Evolutionary conservation across 2,113 vertebrate species (phyloP).

Genomic region (Muntiacus reevesi): DNA sequence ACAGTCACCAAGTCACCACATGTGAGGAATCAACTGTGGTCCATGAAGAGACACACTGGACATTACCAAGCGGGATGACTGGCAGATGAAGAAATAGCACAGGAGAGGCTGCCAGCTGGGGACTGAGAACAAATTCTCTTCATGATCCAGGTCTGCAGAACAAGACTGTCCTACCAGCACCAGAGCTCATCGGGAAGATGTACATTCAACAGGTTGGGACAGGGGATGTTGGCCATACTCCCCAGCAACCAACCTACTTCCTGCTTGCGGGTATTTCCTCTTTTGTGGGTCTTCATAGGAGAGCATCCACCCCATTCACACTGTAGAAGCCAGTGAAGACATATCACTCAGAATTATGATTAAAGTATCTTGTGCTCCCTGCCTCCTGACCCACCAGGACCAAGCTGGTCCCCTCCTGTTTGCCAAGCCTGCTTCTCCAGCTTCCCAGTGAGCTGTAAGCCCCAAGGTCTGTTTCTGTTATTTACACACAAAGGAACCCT

Average conservation of each 20-base stretch:
- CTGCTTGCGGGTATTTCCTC: background rate
- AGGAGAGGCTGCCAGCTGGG: background rate
- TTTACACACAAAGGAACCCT: background rate
- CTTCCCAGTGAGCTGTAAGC: background rate
- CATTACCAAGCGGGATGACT: background rate
- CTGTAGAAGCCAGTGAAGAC: background rate
- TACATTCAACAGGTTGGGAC: background rate
- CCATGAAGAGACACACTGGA: background rate
- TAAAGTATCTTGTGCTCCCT: background rate
- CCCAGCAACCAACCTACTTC: too few species aligned
- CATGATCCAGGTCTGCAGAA: background rate
- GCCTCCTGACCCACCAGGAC: background rate
- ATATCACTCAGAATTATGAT: background rate
- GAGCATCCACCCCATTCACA: accelerated
- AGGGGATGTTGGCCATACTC: background rate
- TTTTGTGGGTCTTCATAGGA: background rate
- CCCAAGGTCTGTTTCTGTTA: background rate
- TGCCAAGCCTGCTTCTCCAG: background rate
- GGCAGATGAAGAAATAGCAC: background rate
- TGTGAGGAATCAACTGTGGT: background rate
- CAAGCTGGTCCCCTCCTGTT: too few species aligned
- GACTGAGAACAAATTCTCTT: background rate
- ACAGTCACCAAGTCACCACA: background rate
- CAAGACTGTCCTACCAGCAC: background rate
- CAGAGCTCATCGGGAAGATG: background rate